A percentile compares a stretch with the other conserved stretches of the same genome.
phyloP scores from a whole-genome alignment of 2,797 vertebrate genomes.

The Pipistrellus nathusii region DNA sequence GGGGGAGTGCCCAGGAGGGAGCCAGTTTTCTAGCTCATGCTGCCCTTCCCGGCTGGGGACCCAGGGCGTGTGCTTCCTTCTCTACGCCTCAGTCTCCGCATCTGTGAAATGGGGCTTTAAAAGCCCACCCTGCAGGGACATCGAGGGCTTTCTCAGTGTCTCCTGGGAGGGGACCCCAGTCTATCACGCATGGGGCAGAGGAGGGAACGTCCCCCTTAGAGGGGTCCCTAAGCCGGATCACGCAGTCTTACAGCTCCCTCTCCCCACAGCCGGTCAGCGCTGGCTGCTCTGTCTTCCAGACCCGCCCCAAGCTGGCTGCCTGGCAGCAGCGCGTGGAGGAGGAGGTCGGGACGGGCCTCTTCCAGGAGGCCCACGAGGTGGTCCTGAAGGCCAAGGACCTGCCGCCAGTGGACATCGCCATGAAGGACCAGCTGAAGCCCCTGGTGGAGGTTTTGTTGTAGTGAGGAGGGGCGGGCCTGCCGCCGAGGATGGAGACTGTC shows the following conservation, averaged over 20 bases:
- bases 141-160: neutral
- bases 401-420: constrained; percentile 31
- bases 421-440: constrained; percentile 58
- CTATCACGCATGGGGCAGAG: neutral
- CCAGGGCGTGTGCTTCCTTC: neutral
- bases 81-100: neutral
- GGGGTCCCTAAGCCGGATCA: neutral
- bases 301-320: constrained; percentile 85
- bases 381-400: constrained; percentile 81
- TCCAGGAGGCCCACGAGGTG: constrained; percentile 86
- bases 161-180: neutral
- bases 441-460: neutral
- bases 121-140: neutral
- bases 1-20: neutral
- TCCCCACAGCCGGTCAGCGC: constrained; percentile 85
- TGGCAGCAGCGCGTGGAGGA: constrained; percentile 88
- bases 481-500: neutral
- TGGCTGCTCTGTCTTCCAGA: constrained; percentile 86
- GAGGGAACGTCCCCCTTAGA: neutral
- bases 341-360: constrained; percentile 84
- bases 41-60: neutral
- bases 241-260: neutral
- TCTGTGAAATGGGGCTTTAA: neutral
- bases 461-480: neutral
- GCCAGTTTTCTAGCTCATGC: neutral